phyloP scores from a whole-genome alignment of 2,888 invertebrate species.

The Eumerus sabulonum region DNA sequence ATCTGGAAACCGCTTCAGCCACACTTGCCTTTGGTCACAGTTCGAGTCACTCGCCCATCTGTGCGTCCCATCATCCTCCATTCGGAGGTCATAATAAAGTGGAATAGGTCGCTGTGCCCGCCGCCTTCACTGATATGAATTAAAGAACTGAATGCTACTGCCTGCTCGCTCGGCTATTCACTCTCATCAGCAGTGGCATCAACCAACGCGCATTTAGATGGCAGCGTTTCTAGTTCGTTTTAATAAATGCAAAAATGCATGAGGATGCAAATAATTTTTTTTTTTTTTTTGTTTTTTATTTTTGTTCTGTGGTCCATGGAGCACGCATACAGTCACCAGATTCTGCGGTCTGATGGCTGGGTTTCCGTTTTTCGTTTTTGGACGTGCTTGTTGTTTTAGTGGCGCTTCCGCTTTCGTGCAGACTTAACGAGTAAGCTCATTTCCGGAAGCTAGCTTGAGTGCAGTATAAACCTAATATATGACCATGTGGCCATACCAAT shows the following conservation, averaged over 20 bases:
- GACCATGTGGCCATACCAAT: too few species aligned
- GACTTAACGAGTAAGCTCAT: slow-evolving; percentile 46
- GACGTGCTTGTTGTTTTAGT: slow-evolving; percentile 41
- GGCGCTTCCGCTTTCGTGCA: slow-evolving; percentile 57
- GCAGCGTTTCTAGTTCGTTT: slow-evolving; percentile 46
- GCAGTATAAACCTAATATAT: slow-evolving; percentile 8
- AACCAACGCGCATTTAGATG: slow-evolving; percentile 40
- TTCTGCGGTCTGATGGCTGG: slow-evolving; percentile 1
- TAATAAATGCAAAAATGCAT: background rate
- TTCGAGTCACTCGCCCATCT: background rate
- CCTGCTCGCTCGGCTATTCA: slow-evolving; percentile 3
- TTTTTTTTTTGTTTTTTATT: slow-evolving; percentile 23
- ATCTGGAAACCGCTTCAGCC: slow-evolving; percentile 11
- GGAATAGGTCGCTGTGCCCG: slow-evolving; percentile 54
- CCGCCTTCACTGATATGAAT: slow-evolving; percentile 30
- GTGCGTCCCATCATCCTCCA: slow-evolving; percentile 16
- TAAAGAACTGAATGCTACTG: slow-evolving; percentile 25
- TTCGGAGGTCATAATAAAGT: slow-evolving; percentile 57
- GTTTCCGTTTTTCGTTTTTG: too few species aligned
- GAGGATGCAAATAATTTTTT: too few species aligned
- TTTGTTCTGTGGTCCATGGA: slow-evolving; percentile 17
- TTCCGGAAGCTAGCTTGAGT: slow-evolving; percentile 33
- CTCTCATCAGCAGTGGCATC: background rate
- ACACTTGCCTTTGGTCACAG: background rate
- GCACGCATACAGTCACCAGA: slow-evolving; percentile 11